A percentile compares a stretch with the other conserved stretches of the same genome.
Evolutionary conservation across 2,888 invertebrate species (phyloP).

Genomic region (Eupithecia centaureata): DNA sequence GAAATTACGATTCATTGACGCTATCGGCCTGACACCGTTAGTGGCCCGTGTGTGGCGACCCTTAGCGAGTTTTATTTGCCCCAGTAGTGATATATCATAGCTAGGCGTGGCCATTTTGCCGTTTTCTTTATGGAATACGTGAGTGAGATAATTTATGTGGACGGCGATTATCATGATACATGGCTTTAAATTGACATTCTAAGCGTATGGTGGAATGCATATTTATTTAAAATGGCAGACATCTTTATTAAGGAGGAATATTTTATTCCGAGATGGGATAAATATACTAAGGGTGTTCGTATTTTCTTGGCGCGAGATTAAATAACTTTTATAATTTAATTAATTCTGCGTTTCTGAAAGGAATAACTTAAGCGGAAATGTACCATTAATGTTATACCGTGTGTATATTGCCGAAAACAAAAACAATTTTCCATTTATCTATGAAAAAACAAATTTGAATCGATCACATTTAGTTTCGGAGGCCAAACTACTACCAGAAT

Average conservation of each 20-base stretch:
- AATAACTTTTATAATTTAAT: too few relatives aligned
- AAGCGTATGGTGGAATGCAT: neutral
- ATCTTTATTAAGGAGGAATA: neutral
- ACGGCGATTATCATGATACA: conserved; percentile 23
- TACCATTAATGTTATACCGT: too few relatives aligned
- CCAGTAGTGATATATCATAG: conserved; percentile 27
- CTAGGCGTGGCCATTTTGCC: conserved; percentile 21
- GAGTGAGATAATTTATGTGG: conserved; percentile 22
- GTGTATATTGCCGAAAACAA: too few relatives aligned
- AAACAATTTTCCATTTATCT: too few relatives aligned
- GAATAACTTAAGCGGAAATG: too few relatives aligned
- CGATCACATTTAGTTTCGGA: too few relatives aligned
- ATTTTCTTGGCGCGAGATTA: too few relatives aligned
- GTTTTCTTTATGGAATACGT: conserved; percentile 30
- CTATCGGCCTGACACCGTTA: neutral
- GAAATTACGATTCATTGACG: too few relatives aligned
- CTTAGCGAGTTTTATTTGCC: conserved; percentile 10
- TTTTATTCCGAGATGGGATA: neutral
- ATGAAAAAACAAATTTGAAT: too few relatives aligned
- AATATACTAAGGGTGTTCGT: too few relatives aligned
- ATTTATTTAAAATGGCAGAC: neutral
- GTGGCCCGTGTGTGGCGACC: neutral
- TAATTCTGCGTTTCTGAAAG: too few relatives aligned
- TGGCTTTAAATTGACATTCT: conserved; percentile 17
- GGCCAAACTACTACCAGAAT: too few relatives aligned